Evolutionary conservation across 2,113 vertebrate species (phyloP).

Genomic region (Ancistrus triradiatus): DNA sequence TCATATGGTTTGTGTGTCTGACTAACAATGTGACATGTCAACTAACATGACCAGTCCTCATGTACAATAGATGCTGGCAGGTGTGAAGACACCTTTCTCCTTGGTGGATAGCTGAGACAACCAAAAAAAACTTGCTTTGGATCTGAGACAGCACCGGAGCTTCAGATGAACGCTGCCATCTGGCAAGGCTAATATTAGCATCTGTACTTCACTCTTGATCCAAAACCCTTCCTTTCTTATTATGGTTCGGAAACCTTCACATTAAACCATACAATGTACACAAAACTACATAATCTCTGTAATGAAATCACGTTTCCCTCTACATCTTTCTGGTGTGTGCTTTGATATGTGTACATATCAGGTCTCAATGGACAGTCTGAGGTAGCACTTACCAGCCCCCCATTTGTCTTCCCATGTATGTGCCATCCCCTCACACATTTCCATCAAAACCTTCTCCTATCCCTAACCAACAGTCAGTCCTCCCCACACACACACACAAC

Average conservation of each 20-base stretch:
- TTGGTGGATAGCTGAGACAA: slow-evolving; percentile 14
- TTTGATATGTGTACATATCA: neutral
- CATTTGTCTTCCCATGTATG: neutral
- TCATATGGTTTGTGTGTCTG: no score
- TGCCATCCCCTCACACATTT: slow-evolving; percentile 10
- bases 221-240: neutral
- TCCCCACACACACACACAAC: neutral
- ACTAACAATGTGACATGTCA: no score
- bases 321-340: no score
- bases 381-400: slow-evolving; percentile 1
- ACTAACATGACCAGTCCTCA: no score
- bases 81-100: slow-evolving; percentile 17
- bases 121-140: slow-evolving; percentile 16
- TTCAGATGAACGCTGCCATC: slow-evolving; percentile 12
- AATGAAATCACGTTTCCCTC: no score
- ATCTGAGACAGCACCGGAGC: slow-evolving; percentile 8
- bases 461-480: neutral
- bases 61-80: neutral
- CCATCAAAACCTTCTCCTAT: slow-evolving; percentile 1
- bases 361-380: neutral
- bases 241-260: neutral
- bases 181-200: slow-evolving; percentile 26
- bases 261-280: neutral
- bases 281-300: no score
- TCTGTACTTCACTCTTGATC: neutral